A percentile compares a stretch with the other conserved stretches of the same genome.
Evolutionary conservation across 2,797 vertebrate genomes (phyloP).

Genomic region (Lagorchestes hirsutus): DNA sequence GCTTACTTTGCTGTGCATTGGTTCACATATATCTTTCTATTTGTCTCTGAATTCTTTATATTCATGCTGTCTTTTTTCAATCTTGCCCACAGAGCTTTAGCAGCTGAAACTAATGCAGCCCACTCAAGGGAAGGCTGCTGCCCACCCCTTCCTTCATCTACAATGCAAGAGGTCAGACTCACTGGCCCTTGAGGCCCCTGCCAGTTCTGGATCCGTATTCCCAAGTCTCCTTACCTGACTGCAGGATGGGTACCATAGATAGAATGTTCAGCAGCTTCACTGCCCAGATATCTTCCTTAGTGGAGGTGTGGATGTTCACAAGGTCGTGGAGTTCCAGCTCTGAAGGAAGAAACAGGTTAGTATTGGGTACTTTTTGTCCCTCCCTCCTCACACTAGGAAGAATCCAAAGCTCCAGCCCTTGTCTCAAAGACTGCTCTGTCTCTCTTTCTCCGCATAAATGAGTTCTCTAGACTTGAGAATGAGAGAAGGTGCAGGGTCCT

Average conservation of each 20-base stretch:
- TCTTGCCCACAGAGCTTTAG: not conserved
- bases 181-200: not conserved
- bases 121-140: not conserved
- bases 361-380: not conserved
- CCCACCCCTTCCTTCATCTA: not conserved
- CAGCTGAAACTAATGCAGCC: not conserved
- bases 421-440: not conserved
- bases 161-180: not conserved
- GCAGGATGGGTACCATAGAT: slow-evolving; percentile 79
- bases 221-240: slow-evolving; percentile 62
- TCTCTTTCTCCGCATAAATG: not conserved
- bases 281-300: slow-evolving; percentile 83
- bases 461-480: not conserved
- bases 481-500: not conserved
- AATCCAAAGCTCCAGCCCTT: not conserved
- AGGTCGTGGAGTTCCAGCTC: slow-evolving; percentile 87
- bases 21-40: not conserved
- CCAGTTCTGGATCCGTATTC: not conserved
- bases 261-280: slow-evolving; percentile 82
- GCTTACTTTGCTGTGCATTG: not conserved
- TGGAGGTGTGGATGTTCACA: slow-evolving; percentile 74
- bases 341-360: slow-evolving; percentile 24
- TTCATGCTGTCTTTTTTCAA: not conserved
- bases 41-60: not conserved
- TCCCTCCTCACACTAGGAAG: not conserved